Evolutionary conservation across 2,797 vertebrate genomes (phyloP).

Genomic region (Enteromius fasciolatus): DNA sequence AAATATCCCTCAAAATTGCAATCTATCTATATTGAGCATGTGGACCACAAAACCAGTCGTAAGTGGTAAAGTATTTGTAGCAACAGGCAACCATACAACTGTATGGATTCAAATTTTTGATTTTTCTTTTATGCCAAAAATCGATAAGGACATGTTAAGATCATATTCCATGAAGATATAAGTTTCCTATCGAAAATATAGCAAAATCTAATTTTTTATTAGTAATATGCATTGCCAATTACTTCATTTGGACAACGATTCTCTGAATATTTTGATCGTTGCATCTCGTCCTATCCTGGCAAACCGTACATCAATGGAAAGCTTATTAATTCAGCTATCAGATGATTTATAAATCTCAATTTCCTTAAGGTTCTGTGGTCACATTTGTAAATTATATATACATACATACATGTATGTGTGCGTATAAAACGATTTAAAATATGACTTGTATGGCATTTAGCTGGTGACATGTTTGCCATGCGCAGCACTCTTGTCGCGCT

Average conservation of each 20-base stretch:
- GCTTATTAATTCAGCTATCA: neutral
- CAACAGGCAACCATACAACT: too few species aligned
- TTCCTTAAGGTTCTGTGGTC: neutral
- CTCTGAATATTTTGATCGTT: too few species aligned
- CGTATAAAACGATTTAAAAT: neutral
- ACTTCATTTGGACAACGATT: too few species aligned
- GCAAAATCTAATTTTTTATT: neutral
- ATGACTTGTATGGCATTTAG: neutral
- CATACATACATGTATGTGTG: neutral
- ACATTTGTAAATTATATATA: neutral
- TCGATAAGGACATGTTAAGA: neutral
- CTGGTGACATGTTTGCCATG: neutral
- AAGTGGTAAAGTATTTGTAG: too few species aligned
- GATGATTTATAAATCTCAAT: neutral
- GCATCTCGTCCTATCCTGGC: too few species aligned
- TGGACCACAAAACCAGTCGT: too few species aligned
- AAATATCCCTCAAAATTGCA: neutral
- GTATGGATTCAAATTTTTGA: too few species aligned
- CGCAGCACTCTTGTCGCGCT: neutral
- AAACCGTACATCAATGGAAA: neutral
- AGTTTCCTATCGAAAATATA: neutral
- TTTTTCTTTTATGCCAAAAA: neutral
- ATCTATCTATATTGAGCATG: neutral
- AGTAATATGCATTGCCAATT: neutral
- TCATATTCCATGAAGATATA: neutral